Conservation (phyloP, 2,113 vertebrate species). For the Rattus rattus region DNA sequence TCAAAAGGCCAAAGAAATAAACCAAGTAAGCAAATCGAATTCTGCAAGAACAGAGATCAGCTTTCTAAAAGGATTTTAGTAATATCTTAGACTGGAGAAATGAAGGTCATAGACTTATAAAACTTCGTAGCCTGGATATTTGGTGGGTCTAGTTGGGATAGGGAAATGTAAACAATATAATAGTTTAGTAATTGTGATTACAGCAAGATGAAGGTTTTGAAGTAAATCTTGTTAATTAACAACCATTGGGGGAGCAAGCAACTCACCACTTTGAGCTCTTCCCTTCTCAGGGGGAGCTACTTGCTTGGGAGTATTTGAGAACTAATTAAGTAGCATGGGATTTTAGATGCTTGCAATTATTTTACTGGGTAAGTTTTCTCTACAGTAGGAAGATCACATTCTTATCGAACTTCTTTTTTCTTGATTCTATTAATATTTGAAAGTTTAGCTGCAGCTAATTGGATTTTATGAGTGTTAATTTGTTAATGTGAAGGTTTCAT, state of each 20-base stretch:
- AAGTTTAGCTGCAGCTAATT: neutral
- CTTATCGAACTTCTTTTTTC: neutral
- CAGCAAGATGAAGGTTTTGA: neutral
- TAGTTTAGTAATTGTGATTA: constrained; percentile 9
- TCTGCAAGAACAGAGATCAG: neutral
- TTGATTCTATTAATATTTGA: neutral
- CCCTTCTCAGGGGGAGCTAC: neutral
- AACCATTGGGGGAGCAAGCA: neutral
- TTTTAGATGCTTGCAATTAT: neutral
- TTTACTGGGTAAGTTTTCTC: neutral
- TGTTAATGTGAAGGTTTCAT: neutral
- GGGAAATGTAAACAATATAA: neutral
- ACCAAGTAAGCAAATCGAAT: neutral
- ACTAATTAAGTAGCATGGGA: neutral
- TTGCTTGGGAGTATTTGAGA: neutral
- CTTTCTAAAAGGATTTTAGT: neutral
- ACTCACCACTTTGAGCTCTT: neutral
- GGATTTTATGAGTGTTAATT: neutral
- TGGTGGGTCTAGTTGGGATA: neutral
- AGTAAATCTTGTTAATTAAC: constrained; percentile 39
- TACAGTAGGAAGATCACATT: neutral
- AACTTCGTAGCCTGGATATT: neutral
- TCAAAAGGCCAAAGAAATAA: neutral
- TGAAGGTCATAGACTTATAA: neutral
- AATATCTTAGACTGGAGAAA: neutral